These are phyloP conservation scores for Dromococcyx pavoninus DNA, from an alignment of 2,797 vertebrate species.

Conservation along the genomic window DNA sequence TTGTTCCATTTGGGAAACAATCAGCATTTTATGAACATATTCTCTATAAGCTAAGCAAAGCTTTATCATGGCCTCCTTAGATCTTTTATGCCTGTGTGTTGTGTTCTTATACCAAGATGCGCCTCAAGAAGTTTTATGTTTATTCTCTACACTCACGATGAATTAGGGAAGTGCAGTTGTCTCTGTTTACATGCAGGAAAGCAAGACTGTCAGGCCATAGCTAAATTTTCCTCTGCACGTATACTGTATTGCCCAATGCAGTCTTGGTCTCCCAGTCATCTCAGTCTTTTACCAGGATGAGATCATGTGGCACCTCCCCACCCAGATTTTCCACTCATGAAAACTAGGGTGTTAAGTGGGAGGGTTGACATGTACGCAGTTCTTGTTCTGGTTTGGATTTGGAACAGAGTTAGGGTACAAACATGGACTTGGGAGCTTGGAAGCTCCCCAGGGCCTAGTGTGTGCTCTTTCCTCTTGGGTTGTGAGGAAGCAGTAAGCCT, in stretches of 20 bases:
- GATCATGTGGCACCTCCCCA: background rate
- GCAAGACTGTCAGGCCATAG: background rate
- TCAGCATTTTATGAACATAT: background rate
- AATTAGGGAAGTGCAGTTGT: constrained; percentile 1
- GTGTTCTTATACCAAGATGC: background rate
- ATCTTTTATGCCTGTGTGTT: background rate
- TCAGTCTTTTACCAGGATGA: background rate
- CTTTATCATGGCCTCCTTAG: background rate
- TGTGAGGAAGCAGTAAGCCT: background rate
- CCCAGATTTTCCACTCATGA: constrained; percentile 17
- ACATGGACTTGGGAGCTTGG: background rate
- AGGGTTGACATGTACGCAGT: background rate
- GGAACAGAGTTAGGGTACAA: background rate
- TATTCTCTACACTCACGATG: background rate
- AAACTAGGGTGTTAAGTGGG: constrained; percentile 31
- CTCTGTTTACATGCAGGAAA: background rate
- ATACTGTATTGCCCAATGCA: background rate
- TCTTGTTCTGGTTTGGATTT: constrained; percentile 20
- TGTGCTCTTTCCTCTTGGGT: background rate
- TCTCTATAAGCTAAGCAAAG: background rate
- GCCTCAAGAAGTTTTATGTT: background rate
- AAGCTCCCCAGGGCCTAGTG: background rate
- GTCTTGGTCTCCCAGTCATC: background rate
- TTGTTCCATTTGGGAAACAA: background rate
- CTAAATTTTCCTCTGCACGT: background rate